phyloP scores from a whole-genome alignment of 2,113 vertebrate genomes.

The Onychostoma macrolepis region DNA sequence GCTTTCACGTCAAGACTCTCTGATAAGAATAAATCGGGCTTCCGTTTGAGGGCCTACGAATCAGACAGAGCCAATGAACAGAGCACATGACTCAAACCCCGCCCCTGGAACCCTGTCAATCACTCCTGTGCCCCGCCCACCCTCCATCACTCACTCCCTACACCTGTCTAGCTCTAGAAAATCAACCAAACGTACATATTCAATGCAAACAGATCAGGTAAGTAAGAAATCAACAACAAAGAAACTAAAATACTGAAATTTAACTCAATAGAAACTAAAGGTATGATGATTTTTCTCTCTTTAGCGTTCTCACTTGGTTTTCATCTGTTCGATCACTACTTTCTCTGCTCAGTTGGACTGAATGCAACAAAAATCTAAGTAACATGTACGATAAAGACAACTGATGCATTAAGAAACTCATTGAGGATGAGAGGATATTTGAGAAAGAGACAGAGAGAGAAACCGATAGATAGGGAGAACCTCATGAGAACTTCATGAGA shows the following conservation, averaged over 20 bases:
- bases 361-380: slow-evolving; percentile 81
- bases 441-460: slow-evolving; percentile 67
- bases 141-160: slow-evolving; percentile 60
- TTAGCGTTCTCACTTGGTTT: slow-evolving; percentile 60
- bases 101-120: slow-evolving; percentile 44
- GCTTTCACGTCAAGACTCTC: slow-evolving; percentile 96
- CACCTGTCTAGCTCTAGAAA: slow-evolving; percentile 62
- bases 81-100: slow-evolving; percentile 58
- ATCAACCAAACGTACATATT: slow-evolving; percentile 70
- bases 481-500: slow-evolving; percentile 70
- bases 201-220: slow-evolving; percentile 77
- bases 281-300: slow-evolving; percentile 70
- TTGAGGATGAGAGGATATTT: slow-evolving; percentile 74
- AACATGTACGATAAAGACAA: slow-evolving; percentile 83
- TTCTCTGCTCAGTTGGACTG: slow-evolving; percentile 71
- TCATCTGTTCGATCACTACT: slow-evolving; percentile 53
- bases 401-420: slow-evolving; percentile 83
- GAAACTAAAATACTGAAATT: slow-evolving; percentile 78
- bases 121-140: slow-evolving; percentile 63
- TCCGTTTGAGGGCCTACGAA: slow-evolving; percentile 97
- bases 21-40: slow-evolving; percentile 96
- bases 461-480: slow-evolving; percentile 72
- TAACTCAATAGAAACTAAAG: slow-evolving; percentile 81
- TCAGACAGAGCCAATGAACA: slow-evolving; percentile 80
- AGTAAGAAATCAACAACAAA: slow-evolving; percentile 78